A percentile compares a stretch with the other conserved stretches of the same genome.
phyloP scores from a whole-genome alignment of 2,888 invertebrate genomes.

The Agriopis marginaria region DNA sequence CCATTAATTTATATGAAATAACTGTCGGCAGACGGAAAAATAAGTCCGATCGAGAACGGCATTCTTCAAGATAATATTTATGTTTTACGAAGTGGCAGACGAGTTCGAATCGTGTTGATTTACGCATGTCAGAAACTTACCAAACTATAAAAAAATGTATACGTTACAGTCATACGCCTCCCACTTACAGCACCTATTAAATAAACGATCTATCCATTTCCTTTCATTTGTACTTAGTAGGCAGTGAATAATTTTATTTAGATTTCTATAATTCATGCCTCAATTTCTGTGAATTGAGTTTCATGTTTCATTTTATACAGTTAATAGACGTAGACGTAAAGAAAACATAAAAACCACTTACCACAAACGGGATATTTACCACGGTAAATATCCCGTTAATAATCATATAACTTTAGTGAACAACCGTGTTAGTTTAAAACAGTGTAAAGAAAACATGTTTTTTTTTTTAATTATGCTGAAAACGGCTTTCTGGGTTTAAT shows the following conservation, averaged over 20 bases:
- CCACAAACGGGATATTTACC: no score
- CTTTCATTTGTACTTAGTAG: slow-evolving; percentile 53
- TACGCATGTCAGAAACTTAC: slow-evolving; percentile 70
- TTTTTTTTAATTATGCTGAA: no score
- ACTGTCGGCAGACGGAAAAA: slow-evolving; percentile 86
- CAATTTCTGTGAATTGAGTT: slow-evolving; percentile 16
- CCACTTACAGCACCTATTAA: slow-evolving; percentile 58
- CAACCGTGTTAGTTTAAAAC: no score
- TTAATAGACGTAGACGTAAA: background rate
- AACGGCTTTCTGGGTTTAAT: no score
- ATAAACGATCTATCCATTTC: slow-evolving; percentile 58
- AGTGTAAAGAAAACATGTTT: no score
- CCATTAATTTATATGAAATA: slow-evolving; percentile 87
- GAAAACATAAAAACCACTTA: no score
- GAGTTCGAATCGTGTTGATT: slow-evolving; percentile 69
- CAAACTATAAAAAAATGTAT: slow-evolving; percentile 63
- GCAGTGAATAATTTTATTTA: slow-evolving; percentile 50
- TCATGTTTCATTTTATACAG: slow-evolving; percentile 25
- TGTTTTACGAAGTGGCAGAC: slow-evolving; percentile 82
- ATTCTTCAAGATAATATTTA: slow-evolving; percentile 84
- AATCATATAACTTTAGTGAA: no score
- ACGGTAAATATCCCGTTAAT: no score
- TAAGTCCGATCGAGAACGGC: slow-evolving; percentile 82
- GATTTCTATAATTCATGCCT: slow-evolving; percentile 18
- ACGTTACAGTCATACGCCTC: slow-evolving; percentile 57